Base-by-base conservation (phyloP, 2,113 vertebrate species). In the Hippopotamus amphibius region DNA sequence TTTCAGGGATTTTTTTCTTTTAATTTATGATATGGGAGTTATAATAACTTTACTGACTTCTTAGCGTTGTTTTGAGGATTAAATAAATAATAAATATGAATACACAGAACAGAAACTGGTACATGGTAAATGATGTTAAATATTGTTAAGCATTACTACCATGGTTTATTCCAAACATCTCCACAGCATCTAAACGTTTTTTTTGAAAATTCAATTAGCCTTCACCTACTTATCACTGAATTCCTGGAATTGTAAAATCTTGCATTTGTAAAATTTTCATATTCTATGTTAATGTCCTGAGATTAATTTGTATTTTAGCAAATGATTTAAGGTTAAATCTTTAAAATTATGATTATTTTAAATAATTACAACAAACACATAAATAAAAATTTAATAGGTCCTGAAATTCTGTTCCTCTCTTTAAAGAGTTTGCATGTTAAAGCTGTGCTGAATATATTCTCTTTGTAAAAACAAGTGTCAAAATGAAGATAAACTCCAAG, bases 401-500 rank as follows among this genome's bases (percentile, higher is more conserved):
- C 24, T 11, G 6, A 33, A 71, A 94, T 16, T 71, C 9, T 66
- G 15, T 43, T 91, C 0, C 13, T 74, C 50, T 80, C 93, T 83
- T 59, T n/a, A 43, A 92, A 81, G 41, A 33, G 12, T 83, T 79
- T 81, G 4, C 22, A 57, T 53, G 59, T 90, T 69, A 59, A 95
- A 65, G 13, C 4, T 50, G 14, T 37, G 30, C 22, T 92, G 46
- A 50, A 50, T 50, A 90, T 41, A 65, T 19, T 90, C 17, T 85
- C 46, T 82, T 77, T 74, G 33, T 13, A 61, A 90, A 89, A 53
- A 68, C 6, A 82, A 30, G 17, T 24, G 28, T 53, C 48, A 74
- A 95, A 93, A 90, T 50, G 63, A 93, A 88, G 50, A 65, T 46
- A 66, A 90, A 69, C 14, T 90, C 55, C 7, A 80, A 26, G 41